Percentiles rank a stretch among this genome's conserved stretches.
Evolutionary conservation across 2,797 vertebrate genomes (phyloP).

Genomic region (Mormyrus proboscirostris): DNA sequence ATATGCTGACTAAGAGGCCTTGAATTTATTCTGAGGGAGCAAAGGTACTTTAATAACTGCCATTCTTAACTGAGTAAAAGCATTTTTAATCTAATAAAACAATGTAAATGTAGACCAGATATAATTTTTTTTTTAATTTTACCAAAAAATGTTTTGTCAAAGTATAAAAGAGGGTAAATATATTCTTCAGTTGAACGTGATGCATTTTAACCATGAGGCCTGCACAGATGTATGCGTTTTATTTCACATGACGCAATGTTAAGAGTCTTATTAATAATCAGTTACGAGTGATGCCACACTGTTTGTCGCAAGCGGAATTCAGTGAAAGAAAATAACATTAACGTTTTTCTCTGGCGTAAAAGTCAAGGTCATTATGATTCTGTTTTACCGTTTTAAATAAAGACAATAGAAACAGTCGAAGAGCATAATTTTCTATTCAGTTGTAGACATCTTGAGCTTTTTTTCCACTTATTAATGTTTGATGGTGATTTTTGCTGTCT

Average conservation of each 20-base stretch:
- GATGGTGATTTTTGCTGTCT: not conserved
- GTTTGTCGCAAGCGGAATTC: conserved; percentile 53
- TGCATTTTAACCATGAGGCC: conserved; percentile 42
- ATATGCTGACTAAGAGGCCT: conserved; percentile 75
- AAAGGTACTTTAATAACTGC: conserved; percentile 74
- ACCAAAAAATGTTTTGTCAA: conserved; percentile 39
- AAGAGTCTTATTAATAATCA: conserved; percentile 45
- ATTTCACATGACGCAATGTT: conserved; percentile 33
- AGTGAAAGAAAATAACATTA: conserved; percentile 30
- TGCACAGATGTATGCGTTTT: conserved; percentile 7
- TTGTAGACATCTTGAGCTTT: not conserved
- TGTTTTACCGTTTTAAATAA: conserved; percentile 15
- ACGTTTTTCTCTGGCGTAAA: not conserved
- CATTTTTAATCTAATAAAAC: conserved; percentile 59
- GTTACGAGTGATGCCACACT: conserved; percentile 45
- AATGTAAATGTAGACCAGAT: conserved; percentile 59
- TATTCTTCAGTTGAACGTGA: conserved; percentile 55
- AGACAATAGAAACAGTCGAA: not conserved
- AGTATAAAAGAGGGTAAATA: conserved; percentile 43
- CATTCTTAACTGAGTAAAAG: conserved; percentile 64
- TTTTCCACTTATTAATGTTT: not conserved
- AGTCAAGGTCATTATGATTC: not conserved
- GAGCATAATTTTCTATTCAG: not conserved
- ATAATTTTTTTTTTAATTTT: conserved; percentile 51
- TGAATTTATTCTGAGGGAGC: conserved; percentile 70